Conservation (phyloP, 2,113 vertebrate species). For the Choloepus hoffmanni region DNA sequence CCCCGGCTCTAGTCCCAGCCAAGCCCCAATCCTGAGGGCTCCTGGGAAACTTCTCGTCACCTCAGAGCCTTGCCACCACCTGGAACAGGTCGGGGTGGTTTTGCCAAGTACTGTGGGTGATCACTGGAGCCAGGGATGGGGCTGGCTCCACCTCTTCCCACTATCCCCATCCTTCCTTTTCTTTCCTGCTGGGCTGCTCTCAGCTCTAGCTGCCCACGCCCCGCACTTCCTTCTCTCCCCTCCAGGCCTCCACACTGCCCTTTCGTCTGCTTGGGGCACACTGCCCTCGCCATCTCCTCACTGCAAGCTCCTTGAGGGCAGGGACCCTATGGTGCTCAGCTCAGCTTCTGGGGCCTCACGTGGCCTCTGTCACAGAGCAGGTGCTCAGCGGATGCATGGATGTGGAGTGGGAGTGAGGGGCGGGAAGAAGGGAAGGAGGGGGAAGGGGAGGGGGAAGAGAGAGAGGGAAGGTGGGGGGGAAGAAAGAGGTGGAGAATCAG, state of each 20-base stretch:
- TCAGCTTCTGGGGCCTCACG: background rate
- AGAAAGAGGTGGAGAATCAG: background rate
- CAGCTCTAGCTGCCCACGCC: background rate
- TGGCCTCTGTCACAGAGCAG: background rate
- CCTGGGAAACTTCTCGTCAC: background rate
- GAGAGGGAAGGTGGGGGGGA: background rate
- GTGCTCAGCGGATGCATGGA: background rate
- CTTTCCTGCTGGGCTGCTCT: background rate
- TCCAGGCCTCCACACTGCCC: background rate
- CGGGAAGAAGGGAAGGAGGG: rapidly evolving
- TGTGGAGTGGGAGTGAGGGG: no score
- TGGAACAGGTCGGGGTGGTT: background rate
- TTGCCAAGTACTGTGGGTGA: background rate
- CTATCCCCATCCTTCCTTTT: no score
- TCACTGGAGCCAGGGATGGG: no score
- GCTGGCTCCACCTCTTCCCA: background rate
- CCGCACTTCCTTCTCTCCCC: background rate
- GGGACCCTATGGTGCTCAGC: background rate
- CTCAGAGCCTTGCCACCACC: background rate
- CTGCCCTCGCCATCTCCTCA: background rate
- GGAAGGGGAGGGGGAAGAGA: background rate
- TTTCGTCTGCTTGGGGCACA: background rate
- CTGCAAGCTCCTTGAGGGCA: background rate
- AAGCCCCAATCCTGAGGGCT: background rate
- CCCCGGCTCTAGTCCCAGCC: background rate